Percentiles rank a stretch among this genome's conserved stretches.
Evolutionary conservation across 2,113 vertebrate species (phyloP).

Genomic region (Rhinolophus sinicus): DNA sequence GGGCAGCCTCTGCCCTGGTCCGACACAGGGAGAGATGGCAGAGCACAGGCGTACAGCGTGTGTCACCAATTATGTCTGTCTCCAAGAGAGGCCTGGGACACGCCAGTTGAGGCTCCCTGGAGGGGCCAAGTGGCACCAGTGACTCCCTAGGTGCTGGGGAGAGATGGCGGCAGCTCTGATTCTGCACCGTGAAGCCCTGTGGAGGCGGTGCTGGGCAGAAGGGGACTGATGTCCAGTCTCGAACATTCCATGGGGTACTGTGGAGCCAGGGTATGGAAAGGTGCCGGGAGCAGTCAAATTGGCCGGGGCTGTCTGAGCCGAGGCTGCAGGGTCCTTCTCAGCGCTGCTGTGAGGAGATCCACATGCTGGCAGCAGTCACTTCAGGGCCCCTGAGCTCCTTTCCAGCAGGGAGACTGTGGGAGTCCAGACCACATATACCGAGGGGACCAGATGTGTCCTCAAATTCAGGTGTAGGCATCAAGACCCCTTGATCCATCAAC

Average conservation of each 20-base stretch:
- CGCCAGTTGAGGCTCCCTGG: neutral
- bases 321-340: neutral
- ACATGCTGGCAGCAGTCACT: neutral
- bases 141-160: neutral
- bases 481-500: neutral
- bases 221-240: neutral
- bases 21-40: neutral
- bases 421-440: neutral
- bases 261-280: neutral
- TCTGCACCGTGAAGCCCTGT: neutral
- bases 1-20: neutral
- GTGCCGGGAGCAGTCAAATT: neutral
- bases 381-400: neutral
- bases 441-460: neutral
- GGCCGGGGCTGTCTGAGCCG: neutral
- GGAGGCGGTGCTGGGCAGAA: neutral
- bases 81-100: neutral
- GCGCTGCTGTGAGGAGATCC: neutral
- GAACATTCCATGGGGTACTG: neutral
- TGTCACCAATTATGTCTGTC: neutral
- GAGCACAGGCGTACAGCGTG: neutral
- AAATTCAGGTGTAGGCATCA: neutral
- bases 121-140: neutral
- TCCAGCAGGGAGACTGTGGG: neutral
- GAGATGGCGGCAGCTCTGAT: neutral